Percentiles rank a stretch among this genome's conserved stretches.
Conservation (phyloP, 2,113 vertebrate genomes). For the Crotophaga sulcirostris region DNA sequence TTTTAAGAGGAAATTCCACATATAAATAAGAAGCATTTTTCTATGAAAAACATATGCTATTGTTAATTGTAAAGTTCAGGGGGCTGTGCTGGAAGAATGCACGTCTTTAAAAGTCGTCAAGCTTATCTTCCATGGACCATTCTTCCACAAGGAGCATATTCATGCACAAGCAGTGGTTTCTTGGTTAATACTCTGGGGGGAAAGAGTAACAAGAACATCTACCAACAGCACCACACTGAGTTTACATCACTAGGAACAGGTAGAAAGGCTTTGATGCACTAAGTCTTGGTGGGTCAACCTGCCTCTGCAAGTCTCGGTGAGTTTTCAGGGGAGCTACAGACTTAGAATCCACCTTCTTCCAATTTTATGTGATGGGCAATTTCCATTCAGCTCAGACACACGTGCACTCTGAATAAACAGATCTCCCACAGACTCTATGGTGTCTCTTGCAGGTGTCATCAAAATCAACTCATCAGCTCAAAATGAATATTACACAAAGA, state of each 20-base stretch:
- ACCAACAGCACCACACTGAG: neutral
- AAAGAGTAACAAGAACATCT: neutral
- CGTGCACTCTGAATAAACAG: neutral
- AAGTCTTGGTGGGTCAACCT: neutral
- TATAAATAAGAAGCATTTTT: neutral
- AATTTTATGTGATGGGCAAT: neutral
- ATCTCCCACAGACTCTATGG: neutral
- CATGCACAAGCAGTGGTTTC: neutral
- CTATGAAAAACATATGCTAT: neutral
- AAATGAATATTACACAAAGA: neutral
- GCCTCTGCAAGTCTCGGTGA: neutral
- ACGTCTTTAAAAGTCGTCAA: neutral
- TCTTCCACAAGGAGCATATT: neutral
- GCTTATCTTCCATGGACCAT: neutral
- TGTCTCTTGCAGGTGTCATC: neutral
- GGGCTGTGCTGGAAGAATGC: neutral
- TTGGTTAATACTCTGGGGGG: neutral
- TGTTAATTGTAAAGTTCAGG: neutral
- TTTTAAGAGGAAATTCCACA: neutral
- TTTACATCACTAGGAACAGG: neutral
- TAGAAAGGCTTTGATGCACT: neutral
- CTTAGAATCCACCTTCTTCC: neutral
- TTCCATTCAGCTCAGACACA: neutral
- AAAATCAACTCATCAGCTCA: neutral
- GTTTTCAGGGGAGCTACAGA: neutral